Evolutionary conservation across 2,113 vertebrate genomes (phyloP).

Genomic region (Zosterops hypoxanthus): DNA sequence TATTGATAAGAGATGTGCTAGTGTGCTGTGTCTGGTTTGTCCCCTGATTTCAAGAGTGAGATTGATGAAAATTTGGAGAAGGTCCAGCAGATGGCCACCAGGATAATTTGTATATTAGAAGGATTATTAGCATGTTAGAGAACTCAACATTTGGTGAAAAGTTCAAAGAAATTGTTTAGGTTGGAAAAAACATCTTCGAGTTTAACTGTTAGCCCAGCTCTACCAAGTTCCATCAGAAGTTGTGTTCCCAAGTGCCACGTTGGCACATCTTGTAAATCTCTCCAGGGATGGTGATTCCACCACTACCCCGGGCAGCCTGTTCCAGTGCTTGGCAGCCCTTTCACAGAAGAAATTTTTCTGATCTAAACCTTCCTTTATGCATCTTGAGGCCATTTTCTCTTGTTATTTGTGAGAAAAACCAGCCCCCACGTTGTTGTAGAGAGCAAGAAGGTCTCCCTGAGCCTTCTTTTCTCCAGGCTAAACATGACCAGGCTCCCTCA

Average conservation of each 20-base stretch:
- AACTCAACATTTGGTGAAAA: neutral
- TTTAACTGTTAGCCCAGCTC: neutral
- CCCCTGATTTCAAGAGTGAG: neutral
- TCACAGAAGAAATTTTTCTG: neutral
- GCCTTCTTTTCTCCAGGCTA: neutral
- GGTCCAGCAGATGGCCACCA: neutral
- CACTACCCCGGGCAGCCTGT: neutral
- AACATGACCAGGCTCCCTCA: neutral
- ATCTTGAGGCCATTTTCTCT: neutral
- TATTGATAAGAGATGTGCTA: neutral
- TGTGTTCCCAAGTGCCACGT: neutral
- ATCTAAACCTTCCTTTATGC: neutral
- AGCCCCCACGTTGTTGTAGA: neutral
- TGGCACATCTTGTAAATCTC: neutral
- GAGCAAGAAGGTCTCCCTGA: neutral
- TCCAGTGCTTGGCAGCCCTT: neutral
- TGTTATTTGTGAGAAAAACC: neutral
- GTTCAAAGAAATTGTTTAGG: neutral
- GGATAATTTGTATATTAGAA: neutral
- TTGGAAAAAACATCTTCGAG: neutral
- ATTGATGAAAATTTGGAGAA: neutral
- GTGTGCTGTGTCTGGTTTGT: neutral
- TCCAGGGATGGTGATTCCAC: neutral
- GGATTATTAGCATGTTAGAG: neutral
- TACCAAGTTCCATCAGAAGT: neutral